These are phyloP conservation scores for Ptychadena robeensis DNA, from an alignment of 2,797 vertebrate species.

Conservation along the genomic window DNA sequence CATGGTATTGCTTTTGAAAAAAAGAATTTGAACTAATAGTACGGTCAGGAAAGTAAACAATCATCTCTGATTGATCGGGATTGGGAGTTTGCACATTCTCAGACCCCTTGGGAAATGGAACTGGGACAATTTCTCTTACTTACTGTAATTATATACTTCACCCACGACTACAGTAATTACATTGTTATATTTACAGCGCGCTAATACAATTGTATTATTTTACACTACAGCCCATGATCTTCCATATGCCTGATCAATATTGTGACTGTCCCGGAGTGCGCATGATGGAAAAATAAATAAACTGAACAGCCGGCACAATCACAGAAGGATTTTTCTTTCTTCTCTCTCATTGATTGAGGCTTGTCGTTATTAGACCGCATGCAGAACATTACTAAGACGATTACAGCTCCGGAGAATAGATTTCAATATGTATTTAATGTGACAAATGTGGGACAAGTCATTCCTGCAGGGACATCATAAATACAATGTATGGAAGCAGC, in stretches of 20 bases:
- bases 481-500: constrained; percentile 27
- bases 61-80: too few species aligned
- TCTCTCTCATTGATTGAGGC: constrained; percentile 36
- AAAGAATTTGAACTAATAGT: too few species aligned
- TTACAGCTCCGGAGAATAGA: constrained; percentile 23
- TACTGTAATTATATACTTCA: too few species aligned
- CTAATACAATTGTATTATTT: constrained; percentile 11
- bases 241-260: constrained; percentile 40
- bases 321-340: constrained; percentile 20
- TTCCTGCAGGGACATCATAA: constrained; percentile 32
- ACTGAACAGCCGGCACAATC: neutral
- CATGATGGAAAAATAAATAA: constrained; percentile 42
- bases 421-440: constrained; percentile 52
- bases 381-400: constrained; percentile 29
- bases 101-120: too few species aligned
- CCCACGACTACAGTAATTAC: neutral
- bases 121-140: too few species aligned
- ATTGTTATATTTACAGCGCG: constrained; percentile 9
- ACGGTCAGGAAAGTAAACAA: too few species aligned
- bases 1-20: too few species aligned
- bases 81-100: too few species aligned
- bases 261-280: constrained; percentile 18
- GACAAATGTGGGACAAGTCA: constrained; percentile 45
- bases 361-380: constrained; percentile 43
- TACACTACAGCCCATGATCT: constrained; percentile 1